Base-by-base conservation (phyloP, 1,140 invertebrate genomes). In the Conopomorpha cramerella region DNA sequence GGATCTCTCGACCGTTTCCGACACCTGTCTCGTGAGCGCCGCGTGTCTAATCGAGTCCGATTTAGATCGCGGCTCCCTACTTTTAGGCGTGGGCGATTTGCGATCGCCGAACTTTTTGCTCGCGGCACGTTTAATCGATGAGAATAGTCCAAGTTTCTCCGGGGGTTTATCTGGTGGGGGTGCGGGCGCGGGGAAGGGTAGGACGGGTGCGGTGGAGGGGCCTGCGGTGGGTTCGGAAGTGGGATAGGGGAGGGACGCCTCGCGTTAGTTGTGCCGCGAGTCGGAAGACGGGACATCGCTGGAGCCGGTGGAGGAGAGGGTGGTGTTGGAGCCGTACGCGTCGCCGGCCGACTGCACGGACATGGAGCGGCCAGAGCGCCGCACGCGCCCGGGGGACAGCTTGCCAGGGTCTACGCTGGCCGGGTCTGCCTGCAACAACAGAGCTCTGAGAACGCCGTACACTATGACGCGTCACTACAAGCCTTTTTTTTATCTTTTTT, bases 361-460 rank as follows among this genome's bases (percentile, higher is more conserved):
- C 92, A 94, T 93, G 43, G 89, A 91, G 28, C 91, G 83, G 25
- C 90, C 91, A 27, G 82, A 82, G 17, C 86, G 78, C 51, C 90
- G 88, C 76, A 92, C 86, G 83, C 90, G 80, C 55, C 81, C 82
- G 58, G 90, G 89, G 55, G 90, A 92, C 60, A 93, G 82, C 74
- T 93, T 93, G 68, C 85, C 86, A 77, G 90, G 91, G 81, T 94
- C 91, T 82, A 94, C 87, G 84, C 91, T 93, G 83, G 87, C 88
- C 82, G 92, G 92, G 86, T 95, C 92, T 88, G 92, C 92, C 91
- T 95, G 88, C 83, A 90, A 90, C 81, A 86, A 78, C 64, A 65
- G 55, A 51, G 66, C 57, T 65, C 61, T 71, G 46, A 65, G 61
- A 53, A 53, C 47, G 61, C 56, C 49, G 48, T 44, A 56, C 45